phyloP scores from a whole-genome alignment of 2,888 invertebrate species.

The Taphrorychus bicolor region DNA sequence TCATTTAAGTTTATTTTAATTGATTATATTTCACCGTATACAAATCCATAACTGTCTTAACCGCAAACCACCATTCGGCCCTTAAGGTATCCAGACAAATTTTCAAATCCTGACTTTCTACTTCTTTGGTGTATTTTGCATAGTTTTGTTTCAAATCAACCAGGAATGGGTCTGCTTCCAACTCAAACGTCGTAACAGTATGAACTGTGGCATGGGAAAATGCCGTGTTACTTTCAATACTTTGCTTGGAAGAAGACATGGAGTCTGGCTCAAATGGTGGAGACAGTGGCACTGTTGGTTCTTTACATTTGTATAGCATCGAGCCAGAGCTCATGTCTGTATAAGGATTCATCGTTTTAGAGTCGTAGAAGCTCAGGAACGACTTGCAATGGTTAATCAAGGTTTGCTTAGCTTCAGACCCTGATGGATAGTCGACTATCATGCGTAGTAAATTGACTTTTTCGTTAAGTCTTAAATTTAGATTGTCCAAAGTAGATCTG shows the following conservation, averaged over 20 bases:
- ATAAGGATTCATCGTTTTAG: neutral
- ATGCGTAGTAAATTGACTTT: constrained; percentile 10
- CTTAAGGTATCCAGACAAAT: constrained; percentile 41
- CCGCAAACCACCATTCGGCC: constrained; percentile 46
- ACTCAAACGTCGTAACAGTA: neutral
- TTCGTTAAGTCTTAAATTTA: constrained; percentile 4
- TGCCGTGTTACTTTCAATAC: neutral
- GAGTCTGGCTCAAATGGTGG: neutral
- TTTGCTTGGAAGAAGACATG: neutral
- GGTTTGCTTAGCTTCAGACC: neutral
- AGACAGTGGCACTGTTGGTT: no score
- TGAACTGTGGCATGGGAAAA: neutral
- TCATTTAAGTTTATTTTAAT: no score
- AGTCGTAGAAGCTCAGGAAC: neutral
- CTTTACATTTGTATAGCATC: no score
- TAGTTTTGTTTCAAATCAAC: neutral
- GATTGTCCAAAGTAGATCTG: neutral
- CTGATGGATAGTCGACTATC: no score
- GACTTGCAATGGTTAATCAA: constrained; percentile 5
- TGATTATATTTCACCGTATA: constrained; percentile 51
- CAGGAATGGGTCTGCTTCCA: neutral
- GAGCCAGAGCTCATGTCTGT: neutral
- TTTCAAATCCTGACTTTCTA: constrained; percentile 40
- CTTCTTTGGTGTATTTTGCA: constrained; percentile 19
- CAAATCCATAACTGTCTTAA: constrained; percentile 46